Percentiles rank a stretch among this genome's conserved stretches.
Conservation (phyloP, 2,888 invertebrate genomes). For the Limenitis camilla region DNA sequence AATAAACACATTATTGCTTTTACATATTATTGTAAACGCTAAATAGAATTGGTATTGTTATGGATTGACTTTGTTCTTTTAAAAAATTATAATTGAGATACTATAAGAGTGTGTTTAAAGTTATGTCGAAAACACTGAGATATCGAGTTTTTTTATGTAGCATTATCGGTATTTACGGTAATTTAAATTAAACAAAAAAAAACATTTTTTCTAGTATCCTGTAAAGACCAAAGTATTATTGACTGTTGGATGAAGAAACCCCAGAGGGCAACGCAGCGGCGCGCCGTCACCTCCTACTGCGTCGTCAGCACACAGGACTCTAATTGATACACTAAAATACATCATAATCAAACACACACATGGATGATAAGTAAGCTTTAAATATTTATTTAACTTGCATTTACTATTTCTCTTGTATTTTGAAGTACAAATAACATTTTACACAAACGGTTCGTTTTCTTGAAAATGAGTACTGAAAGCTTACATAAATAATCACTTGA, state of each 20-base stretch:
- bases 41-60: conserved; percentile 33
- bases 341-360: conserved; percentile 43
- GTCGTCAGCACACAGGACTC: conserved; percentile 64
- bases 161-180: no score
- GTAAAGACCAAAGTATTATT: background rate
- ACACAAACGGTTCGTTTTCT: no score
- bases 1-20: conserved; percentile 59
- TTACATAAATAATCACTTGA: no score
- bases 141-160: no score
- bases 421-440: no score
- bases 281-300: conserved; percentile 51
- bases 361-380: background rate
- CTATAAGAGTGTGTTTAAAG: no score
- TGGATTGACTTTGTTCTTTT: conserved; percentile 11
- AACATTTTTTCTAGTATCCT: no score
- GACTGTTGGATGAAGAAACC: conserved; percentile 25
- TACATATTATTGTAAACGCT: conserved; percentile 45
- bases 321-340: conserved; percentile 72
- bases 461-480: no score
- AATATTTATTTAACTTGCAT: no score
- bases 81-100: background rate
- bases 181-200: no score
- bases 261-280: conserved; percentile 34
- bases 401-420: background rate
- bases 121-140: no score